A percentile compares a stretch with the other conserved stretches of the same genome.
These are phyloP conservation scores for Chymomyza amoena DNA, from an alignment of 2,888 invertebrate genomes.

Conservation along the genomic window DNA sequence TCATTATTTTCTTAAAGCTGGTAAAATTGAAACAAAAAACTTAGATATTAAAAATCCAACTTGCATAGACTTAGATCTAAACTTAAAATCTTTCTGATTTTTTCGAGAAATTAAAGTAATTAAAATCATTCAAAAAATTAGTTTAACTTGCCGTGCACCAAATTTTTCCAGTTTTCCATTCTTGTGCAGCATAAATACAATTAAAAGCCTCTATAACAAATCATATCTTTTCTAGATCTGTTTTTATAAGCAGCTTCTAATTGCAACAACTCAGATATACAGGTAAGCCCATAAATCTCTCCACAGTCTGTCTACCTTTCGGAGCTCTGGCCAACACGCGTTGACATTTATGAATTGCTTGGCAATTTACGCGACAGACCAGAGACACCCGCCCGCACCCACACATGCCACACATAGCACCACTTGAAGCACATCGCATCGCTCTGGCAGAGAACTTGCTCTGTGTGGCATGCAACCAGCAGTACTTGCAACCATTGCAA, in stretches of 20 bases:
- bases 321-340: conserved; percentile 32
- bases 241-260: not conserved
- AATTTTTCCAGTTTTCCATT: too few relatives aligned
- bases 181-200: not conserved
- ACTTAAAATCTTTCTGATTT: too few relatives aligned
- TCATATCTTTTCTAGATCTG: not conserved
- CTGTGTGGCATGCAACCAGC: not conserved
- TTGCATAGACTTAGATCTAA: too few relatives aligned
- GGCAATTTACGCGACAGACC: conserved; percentile 68
- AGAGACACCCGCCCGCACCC: conserved; percentile 56
- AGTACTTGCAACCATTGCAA: conserved; percentile 41
- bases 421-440: not conserved
- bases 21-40: too few relatives aligned
- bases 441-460: not conserved
- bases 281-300: conserved; percentile 37
- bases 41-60: too few relatives aligned
- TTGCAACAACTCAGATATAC: not conserved
- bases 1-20: too few relatives aligned
- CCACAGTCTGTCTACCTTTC: not conserved
- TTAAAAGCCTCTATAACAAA: not conserved
- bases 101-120: too few relatives aligned
- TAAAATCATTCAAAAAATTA: too few relatives aligned
- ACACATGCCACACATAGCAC: conserved; percentile 8
- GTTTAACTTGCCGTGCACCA: too few relatives aligned
- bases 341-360: conserved; percentile 74